Evolutionary conservation across 2,888 invertebrate genomes (phyloP), one percentile per base, ranked within the genome.

Genomic region (Anaspis maculata): DNA sequence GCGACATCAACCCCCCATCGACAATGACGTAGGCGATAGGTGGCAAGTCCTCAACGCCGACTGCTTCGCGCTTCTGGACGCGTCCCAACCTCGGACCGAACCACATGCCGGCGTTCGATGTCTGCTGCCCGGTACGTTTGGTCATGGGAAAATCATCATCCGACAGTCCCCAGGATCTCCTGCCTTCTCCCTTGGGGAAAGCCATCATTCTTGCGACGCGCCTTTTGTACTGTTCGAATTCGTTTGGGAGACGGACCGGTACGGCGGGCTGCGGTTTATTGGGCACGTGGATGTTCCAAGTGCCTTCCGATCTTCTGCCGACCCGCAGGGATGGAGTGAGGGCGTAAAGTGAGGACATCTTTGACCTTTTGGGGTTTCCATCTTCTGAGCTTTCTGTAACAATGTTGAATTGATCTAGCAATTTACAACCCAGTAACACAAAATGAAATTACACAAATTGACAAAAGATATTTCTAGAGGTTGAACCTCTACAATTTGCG

Each of bases 91-190:
- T 27, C 6, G 49, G 49, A 5, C 49, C 49, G 28, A 49, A 49
- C 49, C 49, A 49, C 39, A 70, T 67, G 7, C 70, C 55, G 9
- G 67, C 67, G 7, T 67, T 69, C 2, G 57, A 66, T n/a, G n/a
- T n/a, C n/a, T n/a, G n/a, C 13, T 65, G 66, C 15, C 64, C 67
- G 22, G 37, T 45, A 25, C 40, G 43, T 11, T 43, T 50, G 22
- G 57, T 23, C 2, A 5, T 15, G 3, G 30, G n/a, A 9, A 26
- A 33, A 13, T 11, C 29, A 25, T 14, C 40, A 30, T 6, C 28
- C 25, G 16, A 33, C 26, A 6, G 33, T 30, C 25, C 28, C 25
- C 28, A 37, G 25, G n/a, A n/a, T n/a, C n/a, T n/a, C n/a, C n/a
- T n/a, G n/a, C n/a, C n/a, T n/a, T n/a, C n/a, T n/a, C n/a, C n/a